Evolutionary conservation across 2,113 vertebrate species (phyloP).

Genomic region (Caretta caretta): DNA sequence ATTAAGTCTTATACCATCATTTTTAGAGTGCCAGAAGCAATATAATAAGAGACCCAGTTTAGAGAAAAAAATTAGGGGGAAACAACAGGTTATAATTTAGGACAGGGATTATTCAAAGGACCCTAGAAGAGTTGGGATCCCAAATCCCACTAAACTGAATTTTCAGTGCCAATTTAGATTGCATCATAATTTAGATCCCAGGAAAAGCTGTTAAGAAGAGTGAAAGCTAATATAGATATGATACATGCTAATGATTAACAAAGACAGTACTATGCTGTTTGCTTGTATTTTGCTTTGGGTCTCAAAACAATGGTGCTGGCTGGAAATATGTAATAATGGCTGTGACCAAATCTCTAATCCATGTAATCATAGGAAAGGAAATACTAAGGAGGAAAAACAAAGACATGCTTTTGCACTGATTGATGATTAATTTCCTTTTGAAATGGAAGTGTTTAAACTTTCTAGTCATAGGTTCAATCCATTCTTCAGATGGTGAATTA

Average conservation of each 20-base stretch:
- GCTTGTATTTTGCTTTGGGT: neutral
- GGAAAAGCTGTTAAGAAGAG: conserved; percentile 14
- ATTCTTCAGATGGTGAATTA: conserved; percentile 46
- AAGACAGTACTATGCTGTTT: neutral
- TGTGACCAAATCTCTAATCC: neutral
- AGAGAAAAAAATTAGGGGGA: neutral
- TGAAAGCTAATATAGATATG: neutral
- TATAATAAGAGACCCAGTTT: neutral
- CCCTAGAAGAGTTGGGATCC: neutral
- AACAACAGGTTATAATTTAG: neutral
- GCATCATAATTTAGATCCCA: neutral
- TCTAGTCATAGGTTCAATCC: conserved; percentile 28
- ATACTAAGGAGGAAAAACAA: conserved; percentile 3
- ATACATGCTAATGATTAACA: neutral
- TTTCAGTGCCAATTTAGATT: neutral
- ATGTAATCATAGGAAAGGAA: conserved; percentile 45
- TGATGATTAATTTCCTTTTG: conserved; percentile 43
- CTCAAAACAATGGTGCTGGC: neutral
- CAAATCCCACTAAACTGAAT: neutral
- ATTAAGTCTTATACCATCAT: neutral
- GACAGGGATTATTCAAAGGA: neutral
- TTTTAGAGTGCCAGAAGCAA: neutral
- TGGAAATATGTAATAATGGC: neutral
- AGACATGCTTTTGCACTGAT: conserved; percentile 8
- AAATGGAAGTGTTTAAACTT: conserved; percentile 50